Conservation (phyloP, 1,140 invertebrate species). For the Drosophila carrolli region DNA sequence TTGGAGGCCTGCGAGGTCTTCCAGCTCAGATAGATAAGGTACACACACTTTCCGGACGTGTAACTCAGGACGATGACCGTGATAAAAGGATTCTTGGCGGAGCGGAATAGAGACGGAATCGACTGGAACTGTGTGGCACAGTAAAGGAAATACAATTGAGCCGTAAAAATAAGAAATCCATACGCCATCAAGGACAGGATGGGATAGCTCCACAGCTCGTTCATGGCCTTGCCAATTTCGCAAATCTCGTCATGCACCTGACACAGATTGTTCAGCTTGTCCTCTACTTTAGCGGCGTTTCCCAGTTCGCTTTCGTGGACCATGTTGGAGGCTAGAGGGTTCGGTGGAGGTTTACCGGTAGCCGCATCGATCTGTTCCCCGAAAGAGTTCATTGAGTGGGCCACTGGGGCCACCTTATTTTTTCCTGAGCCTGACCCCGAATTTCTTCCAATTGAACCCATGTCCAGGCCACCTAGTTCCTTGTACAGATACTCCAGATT, state of each 20-base stretch:
- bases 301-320: conserved; percentile 71
- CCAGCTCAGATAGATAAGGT: conserved; percentile 83
- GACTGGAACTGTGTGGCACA: conserved; percentile 71
- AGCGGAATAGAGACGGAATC: conserved; percentile 78
- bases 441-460: conserved; percentile 56
- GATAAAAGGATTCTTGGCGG: conserved; percentile 77
- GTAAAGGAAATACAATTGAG: conserved; percentile 83
- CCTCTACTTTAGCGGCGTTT: conserved; percentile 74
- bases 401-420: conserved; percentile 71
- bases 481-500: conserved; percentile 76
- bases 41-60: conserved; percentile 82
- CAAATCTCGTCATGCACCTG: conserved; percentile 84
- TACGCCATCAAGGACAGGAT: conserved; percentile 83
- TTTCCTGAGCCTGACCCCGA: conserved; percentile 47
- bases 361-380: conserved; percentile 50
- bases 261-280: conserved; percentile 82
- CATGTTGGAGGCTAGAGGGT: conserved; percentile 61
- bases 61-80: conserved; percentile 73
- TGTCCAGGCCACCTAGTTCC: conserved; percentile 65
- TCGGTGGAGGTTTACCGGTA: conserved; percentile 24
- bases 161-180: conserved; percentile 82
- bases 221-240: conserved; percentile 81
- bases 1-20: conserved; percentile 81
- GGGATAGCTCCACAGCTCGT: conserved; percentile 83
- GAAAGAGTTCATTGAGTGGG: conserved; percentile 71